Evolutionary conservation across 2,797 vertebrate genomes (phyloP).

Genomic region (Pangasius djambal): DNA sequence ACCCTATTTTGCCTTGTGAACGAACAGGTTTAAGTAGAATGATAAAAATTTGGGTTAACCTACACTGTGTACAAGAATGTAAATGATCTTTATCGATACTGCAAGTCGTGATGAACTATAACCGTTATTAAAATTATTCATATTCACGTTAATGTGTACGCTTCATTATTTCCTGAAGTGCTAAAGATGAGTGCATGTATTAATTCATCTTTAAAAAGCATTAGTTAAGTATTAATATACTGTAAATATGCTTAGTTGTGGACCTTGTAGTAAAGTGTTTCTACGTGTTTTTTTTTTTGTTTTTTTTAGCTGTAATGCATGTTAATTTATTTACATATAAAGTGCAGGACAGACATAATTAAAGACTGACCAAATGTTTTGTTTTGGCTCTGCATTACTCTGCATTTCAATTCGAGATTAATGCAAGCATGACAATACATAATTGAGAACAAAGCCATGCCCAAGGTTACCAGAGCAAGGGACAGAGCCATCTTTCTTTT

Average conservation of each 20-base stretch:
- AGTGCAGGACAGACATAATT: background rate
- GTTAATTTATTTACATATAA: background rate
- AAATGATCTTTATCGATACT: background rate
- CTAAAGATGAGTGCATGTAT: background rate
- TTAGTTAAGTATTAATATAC: background rate
- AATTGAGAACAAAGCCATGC: background rate
- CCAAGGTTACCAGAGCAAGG: background rate
- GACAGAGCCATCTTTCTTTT: constrained; percentile 4
- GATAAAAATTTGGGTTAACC: background rate
- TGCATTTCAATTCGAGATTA: background rate
- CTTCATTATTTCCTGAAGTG: background rate
- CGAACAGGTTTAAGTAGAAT: background rate
- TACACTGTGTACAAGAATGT: background rate
- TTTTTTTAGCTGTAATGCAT: background rate
- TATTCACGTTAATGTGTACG: background rate
- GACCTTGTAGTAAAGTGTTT: background rate
- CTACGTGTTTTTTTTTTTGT: background rate
- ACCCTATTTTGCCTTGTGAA: background rate
- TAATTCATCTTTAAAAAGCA: background rate
- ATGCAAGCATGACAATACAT: background rate
- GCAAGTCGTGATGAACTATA: background rate
- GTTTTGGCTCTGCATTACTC: background rate
- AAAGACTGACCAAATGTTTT: background rate
- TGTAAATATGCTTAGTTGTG: background rate
- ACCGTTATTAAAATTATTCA: background rate